Percentiles rank a stretch among this genome's conserved stretches.
phyloP scores from a whole-genome alignment of 2,888 invertebrate genomes.

The Drosophila cyrtoloma region DNA sequence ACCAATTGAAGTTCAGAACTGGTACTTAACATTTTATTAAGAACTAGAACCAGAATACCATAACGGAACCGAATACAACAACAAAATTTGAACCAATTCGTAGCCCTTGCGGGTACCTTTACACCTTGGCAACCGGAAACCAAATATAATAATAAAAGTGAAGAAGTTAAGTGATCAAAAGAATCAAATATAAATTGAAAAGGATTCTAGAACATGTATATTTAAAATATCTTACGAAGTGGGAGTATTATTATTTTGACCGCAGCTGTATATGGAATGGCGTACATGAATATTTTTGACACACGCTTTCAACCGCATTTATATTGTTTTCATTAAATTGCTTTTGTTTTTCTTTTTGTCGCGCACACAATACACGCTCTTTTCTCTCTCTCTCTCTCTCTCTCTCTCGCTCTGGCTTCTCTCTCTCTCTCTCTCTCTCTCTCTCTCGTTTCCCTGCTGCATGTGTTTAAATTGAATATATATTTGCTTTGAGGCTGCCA shows the following conservation, averaged over 20 bases:
- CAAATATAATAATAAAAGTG: not conserved
- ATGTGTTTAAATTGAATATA: slow-evolving; percentile 52
- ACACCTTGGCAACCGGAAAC: too few relatives aligned
- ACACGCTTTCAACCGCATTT: slow-evolving; percentile 46
- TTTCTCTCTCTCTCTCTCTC: not conserved
- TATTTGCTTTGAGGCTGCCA: slow-evolving; percentile 53
- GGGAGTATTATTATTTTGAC: not conserved
- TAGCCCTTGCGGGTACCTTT: too few relatives aligned
- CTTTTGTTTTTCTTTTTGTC: slow-evolving; percentile 29
- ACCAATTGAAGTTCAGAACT: not conserved
- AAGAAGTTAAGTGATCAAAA: not conserved
- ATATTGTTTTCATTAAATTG: slow-evolving; percentile 42
- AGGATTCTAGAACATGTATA: not conserved
- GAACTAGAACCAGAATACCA: not conserved
- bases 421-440: not conserved
- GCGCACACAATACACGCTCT: slow-evolving; percentile 5
- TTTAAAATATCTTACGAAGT: not conserved
- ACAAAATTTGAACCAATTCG: not conserved
- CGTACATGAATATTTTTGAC: slow-evolving; percentile 58
- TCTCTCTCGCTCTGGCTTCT: too few relatives aligned
- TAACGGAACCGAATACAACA: not conserved
- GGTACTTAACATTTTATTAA: not conserved
- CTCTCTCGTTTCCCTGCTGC: not conserved
- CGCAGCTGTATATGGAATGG: not conserved
- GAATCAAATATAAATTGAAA: not conserved